phyloP scores from a whole-genome alignment of 1,140 invertebrate species.

The Drosophila auraria region DNA sequence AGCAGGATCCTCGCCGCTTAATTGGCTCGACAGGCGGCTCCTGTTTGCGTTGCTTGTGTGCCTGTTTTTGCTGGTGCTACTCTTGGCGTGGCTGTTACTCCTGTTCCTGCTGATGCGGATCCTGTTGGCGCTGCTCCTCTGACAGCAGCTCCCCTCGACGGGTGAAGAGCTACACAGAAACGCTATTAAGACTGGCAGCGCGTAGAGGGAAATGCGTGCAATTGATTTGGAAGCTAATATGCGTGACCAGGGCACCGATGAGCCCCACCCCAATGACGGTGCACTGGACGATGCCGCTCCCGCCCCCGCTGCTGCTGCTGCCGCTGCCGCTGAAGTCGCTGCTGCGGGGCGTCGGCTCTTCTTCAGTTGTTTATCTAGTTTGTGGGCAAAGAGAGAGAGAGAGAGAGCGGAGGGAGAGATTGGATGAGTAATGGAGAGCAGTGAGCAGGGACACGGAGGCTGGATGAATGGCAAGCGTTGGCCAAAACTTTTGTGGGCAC shows the following conservation, averaged over 20 bases:
- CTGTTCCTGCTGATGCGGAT: conserved; percentile 4
- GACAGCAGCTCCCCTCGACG: conserved; percentile 25
- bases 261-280: conserved; percentile 26
- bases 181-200: conserved; percentile 79
- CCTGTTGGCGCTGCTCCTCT: background rate
- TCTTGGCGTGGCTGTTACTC: conserved; percentile 11
- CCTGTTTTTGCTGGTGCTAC: conserved; percentile 31
- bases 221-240: conserved; percentile 76
- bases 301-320: conserved; percentile 56
- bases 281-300: conserved; percentile 39
- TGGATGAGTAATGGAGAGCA: conserved; percentile 4
- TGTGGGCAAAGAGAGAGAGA: background rate
- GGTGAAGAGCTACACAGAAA: conserved; percentile 71
- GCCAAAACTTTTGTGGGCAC: conserved; percentile 28
- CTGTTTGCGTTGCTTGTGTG: conserved; percentile 17
- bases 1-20: conserved; percentile 49
- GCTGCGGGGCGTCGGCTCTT: conserved; percentile 75
- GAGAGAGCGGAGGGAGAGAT: background rate
- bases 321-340: conserved; percentile 63
- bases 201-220: conserved; percentile 78
- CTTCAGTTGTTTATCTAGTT: conserved; percentile 74
- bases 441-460: conserved; percentile 1
- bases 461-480: background rate
- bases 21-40: conserved; percentile 65
- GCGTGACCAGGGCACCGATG: conserved; percentile 61